Evolutionary conservation across 2,888 invertebrate genomes (phyloP).

Genomic region (Holacanthella duospinosa): DNA sequence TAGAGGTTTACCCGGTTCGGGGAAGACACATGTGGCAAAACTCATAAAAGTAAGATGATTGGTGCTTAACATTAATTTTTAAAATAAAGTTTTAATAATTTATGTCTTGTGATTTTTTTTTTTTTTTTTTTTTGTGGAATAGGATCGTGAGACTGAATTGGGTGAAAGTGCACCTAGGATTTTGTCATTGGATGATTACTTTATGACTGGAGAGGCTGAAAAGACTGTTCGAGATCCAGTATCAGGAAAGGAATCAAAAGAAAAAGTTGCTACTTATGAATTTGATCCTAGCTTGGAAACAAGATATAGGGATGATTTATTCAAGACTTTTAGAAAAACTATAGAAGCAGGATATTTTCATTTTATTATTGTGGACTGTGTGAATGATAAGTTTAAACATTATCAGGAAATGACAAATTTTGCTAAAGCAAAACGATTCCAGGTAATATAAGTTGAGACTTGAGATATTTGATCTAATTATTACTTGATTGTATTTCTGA

Average conservation of each 20-base stretch:
- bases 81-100: not conserved
- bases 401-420: constrained; percentile 82
- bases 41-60: constrained; percentile 66
- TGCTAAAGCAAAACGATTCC: constrained; percentile 72
- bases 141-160: constrained; percentile 60
- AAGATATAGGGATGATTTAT: constrained; percentile 65
- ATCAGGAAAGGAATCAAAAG: constrained; percentile 57
- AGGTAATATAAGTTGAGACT: constrained; percentile 47
- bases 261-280: constrained; percentile 69
- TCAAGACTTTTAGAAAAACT: constrained; percentile 82
- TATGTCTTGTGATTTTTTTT: too few species aligned
- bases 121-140: too few species aligned
- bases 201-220: constrained; percentile 82
- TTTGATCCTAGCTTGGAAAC: constrained; percentile 76
- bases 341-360: constrained; percentile 80
- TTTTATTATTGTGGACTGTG: constrained; percentile 84
- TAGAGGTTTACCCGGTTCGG: constrained; percentile 87
- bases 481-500: not conserved
- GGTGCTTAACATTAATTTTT: too few species aligned
- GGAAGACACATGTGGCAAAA: constrained; percentile 82
- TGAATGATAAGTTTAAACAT: constrained; percentile 68
- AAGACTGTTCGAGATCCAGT: constrained; percentile 57
- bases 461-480: not conserved
- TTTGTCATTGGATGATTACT: constrained; percentile 89
- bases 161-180: constrained; percentile 83